Evolutionary conservation across 1,140 invertebrate genomes (phyloP), one percentile per base, ranked within the genome.

Genomic region (Cryptotermes secundus): DNA sequence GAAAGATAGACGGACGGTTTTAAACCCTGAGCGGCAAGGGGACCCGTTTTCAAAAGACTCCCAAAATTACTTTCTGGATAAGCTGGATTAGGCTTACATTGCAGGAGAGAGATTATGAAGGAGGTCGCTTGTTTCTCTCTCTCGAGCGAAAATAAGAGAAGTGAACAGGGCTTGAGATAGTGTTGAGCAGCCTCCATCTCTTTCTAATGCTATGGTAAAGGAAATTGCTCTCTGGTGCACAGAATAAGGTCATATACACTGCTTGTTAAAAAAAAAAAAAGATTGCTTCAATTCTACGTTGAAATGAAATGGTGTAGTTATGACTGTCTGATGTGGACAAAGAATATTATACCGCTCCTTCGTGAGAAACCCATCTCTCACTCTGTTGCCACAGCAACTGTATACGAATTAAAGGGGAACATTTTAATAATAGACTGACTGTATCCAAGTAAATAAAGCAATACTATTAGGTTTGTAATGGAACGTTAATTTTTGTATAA

Each of bases 11-110:
- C 83, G 83, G 53, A 22, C 34, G 31, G 34, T 31, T 34, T n/a
- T 65, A 38, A 49, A 42, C 31, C 42, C 83, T n/a, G 22, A 35
- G 83, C 83, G 34, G 53, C 83, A 49, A 83, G 83, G 83, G 83
- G 65, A 83, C 83, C 53, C 65, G 83, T 85, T 86, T 86, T 86
- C 85, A 86, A 86, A 86, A 85, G 85, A 86, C 84, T 86, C 86
- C 59, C 85, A 84, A 86, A 86, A 86, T 86, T 86, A 86, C 86
- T 86, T 86, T 86, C 86, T 86, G 86, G 86, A 86, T 86, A 86
- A 86, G 86, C 86, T 85, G 83, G 83, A 84, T 84, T 84, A 84
- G 83, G 83, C 72, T 79, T 80, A 80, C 83, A 84, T 79, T 84
- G 83, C 83, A 84, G 79, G 79, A 49, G 83, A 84, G 83, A 84